Evolutionary conservation across 2,888 invertebrate genomes (phyloP).

Genomic region (Meiosimyza platycephala): DNA sequence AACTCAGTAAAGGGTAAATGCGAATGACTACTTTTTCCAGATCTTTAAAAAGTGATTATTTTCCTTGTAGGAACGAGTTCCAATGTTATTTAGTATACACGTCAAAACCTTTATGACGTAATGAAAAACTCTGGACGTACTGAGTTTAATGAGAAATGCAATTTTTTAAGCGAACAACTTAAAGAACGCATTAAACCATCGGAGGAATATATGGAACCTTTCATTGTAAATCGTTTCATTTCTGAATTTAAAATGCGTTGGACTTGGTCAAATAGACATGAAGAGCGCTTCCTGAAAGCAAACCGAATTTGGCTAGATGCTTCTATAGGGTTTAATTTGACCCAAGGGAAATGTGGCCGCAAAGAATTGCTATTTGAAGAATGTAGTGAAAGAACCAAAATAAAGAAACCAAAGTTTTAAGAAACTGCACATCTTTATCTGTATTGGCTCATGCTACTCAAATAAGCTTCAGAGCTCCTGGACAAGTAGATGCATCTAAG

Average conservation of each 20-base stretch:
- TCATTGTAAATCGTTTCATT: neutral
- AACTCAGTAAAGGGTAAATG: too few relatives aligned
- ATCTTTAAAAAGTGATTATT: neutral
- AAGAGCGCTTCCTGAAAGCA: constrained; percentile 25
- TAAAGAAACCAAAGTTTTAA: constrained; percentile 24
- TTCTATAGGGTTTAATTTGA: constrained; percentile 20
- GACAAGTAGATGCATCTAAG: constrained; percentile 34
- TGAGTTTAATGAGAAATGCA: constrained; percentile 4
- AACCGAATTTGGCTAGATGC: constrained; percentile 22
- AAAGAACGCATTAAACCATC: constrained; percentile 4
- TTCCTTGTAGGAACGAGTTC: constrained; percentile 1
- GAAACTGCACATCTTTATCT: constrained; percentile 9
- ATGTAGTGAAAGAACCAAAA: constrained; percentile 23
- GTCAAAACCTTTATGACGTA: neutral
- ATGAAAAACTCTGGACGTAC: neutral
- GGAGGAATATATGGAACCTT: neutral
- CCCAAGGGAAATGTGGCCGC: constrained; percentile 31
- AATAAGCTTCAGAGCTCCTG: constrained; percentile 41
- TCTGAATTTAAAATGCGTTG: constrained; percentile 24
- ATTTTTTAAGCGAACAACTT: neutral
- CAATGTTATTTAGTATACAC: neutral
- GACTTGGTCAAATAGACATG: constrained; percentile 20
- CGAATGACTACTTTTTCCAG: too few relatives aligned
- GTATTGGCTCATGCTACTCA: constrained; percentile 33
- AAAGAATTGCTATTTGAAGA: constrained; percentile 32